Evolutionary conservation across 2,113 vertebrate genomes (phyloP), one percentile per base, ranked within the genome.

Genomic region (Oxyruncus cristatus): DNA sequence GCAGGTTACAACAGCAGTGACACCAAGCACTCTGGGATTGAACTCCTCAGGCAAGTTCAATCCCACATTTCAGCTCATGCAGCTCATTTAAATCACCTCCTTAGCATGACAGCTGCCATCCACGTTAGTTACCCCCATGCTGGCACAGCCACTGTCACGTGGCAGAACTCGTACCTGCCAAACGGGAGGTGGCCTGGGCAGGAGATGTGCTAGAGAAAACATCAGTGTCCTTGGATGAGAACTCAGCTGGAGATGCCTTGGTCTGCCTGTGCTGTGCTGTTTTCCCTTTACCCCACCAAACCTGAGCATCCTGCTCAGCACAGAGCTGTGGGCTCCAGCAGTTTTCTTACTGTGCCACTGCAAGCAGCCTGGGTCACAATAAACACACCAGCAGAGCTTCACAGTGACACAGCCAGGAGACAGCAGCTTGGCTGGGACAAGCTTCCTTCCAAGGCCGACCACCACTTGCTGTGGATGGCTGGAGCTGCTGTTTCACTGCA

Each of bases 81-180:
- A 86, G 58, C n/a, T 35, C n/a, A 67, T 42, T 26, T 35, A 47
- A 74, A n/a, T 21, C 53, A 37, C 44, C 74, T 89, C 58, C 42
- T 71, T 19, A 88, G 24, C 47, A 26, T 15, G 24, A 52, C 44
- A 42, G 49, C 52, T 70, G 49, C 21, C 81, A 87, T 16, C 56
- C 81, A 9, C 0, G 3, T 32, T 2, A 1, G 50, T 46, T 35
- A 39, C 28, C n/a, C 14, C 46, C 13, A 28, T 1, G 5, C 21
- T 0, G 2, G 84, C 84, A 79, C n/a, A 73, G 79, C 50, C 72
- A 62, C 37, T 9, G 20, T 14, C 56, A n/a, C 0, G 1, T 41
- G 68, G 72, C 85, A 93, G 77, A 89, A 72, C 8, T 21, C 44
- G 7, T 3, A 35, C 9, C 61, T 73, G 74, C 35, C 53, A 22